A percentile compares a stretch with the other conserved stretches of the same genome.
These are phyloP conservation scores for Drosophila pegasa DNA, from an alignment of 2,888 invertebrate genomes.

Conservation along the genomic window DNA sequence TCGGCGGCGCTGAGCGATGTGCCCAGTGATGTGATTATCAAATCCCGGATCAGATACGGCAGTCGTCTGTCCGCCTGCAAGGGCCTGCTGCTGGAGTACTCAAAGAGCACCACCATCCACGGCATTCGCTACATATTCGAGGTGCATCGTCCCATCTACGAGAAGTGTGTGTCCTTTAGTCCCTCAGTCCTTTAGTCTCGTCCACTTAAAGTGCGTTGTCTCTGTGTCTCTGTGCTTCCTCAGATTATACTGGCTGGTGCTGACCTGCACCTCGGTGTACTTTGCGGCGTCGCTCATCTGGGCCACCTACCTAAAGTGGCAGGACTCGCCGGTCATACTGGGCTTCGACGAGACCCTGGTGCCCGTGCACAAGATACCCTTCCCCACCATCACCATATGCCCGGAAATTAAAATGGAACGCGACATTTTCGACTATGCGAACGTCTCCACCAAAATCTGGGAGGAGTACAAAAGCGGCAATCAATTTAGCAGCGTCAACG, in stretches of 20 bases:
- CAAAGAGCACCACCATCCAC: slow-evolving; percentile 82
- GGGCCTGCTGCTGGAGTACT: slow-evolving; percentile 82
- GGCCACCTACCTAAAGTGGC: slow-evolving; percentile 81
- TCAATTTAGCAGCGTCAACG: slow-evolving; percentile 38
- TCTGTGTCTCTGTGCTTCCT: slow-evolving; percentile 1
- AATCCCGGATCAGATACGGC: slow-evolving; percentile 82
- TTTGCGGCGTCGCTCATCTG: slow-evolving; percentile 81
- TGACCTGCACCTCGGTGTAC: slow-evolving; percentile 80
- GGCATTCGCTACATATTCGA: slow-evolving; percentile 83
- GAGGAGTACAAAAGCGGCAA: slow-evolving; percentile 50
- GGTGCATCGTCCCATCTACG: slow-evolving; percentile 81
- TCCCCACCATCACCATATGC: slow-evolving; percentile 83
- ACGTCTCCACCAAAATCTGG: slow-evolving; percentile 68
- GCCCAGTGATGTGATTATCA: slow-evolving; percentile 83
- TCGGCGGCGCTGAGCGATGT: slow-evolving; percentile 83
- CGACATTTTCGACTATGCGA: slow-evolving; percentile 76
- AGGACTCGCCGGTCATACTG: slow-evolving; percentile 81
- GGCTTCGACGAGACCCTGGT: slow-evolving; percentile 83
- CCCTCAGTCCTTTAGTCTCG: not conserved
- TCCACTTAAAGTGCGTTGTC: not conserved
- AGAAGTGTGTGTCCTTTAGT: slow-evolving; percentile 78
- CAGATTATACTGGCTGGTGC: slow-evolving; percentile 80
- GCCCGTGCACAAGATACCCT: slow-evolving; percentile 82
- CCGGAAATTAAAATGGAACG: slow-evolving; percentile 84
- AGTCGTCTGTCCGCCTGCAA: slow-evolving; percentile 78